phyloP scores from a whole-genome alignment of 2,888 invertebrate species.

The Lasioglossum pauxillum region DNA sequence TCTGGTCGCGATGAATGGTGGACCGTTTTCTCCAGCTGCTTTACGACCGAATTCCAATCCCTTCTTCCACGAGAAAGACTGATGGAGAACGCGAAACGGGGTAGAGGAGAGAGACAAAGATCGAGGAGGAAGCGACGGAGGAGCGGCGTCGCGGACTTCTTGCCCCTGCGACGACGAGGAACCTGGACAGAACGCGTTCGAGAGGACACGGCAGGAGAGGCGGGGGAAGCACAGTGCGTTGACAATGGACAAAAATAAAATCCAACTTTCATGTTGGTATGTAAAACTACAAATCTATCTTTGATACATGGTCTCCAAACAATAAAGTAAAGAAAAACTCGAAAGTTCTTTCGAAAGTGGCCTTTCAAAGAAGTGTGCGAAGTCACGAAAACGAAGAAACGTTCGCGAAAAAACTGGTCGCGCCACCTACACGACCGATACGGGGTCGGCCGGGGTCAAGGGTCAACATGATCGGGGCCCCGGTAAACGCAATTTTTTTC shows the following conservation, averaged over 20 bases:
- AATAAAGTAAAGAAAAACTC: no score
- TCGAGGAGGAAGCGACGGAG: not conserved
- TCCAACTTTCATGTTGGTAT: no score
- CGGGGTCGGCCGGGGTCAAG: slow-evolving; percentile 68
- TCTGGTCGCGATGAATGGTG: slow-evolving; percentile 48
- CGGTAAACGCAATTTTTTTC: slow-evolving; percentile 73
- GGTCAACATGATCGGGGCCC: slow-evolving; percentile 63
- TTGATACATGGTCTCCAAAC: no score
- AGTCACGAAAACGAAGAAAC: no score
- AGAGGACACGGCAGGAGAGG: slow-evolving; percentile 22
- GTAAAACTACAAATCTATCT: slow-evolving; percentile 2
- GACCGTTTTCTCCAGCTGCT: slow-evolving; percentile 60
- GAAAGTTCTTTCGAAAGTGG: no score
- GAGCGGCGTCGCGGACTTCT: slow-evolving; percentile 8
- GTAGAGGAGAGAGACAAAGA: not conserved
- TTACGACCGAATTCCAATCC: slow-evolving; percentile 66
- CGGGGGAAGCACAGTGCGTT: no score
- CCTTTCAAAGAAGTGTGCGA: no score
- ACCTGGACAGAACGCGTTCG: slow-evolving; percentile 1
- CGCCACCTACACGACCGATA: slow-evolving; percentile 75
- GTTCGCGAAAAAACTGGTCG: slow-evolving; percentile 75
- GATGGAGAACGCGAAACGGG: not conserved
- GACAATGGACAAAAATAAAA: no score
- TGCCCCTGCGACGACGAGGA: slow-evolving; percentile 15
- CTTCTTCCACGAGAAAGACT: slow-evolving; percentile 43